phyloP scores from a whole-genome alignment of 2,888 invertebrate species.

The Phanerotoma sp. region DNA sequence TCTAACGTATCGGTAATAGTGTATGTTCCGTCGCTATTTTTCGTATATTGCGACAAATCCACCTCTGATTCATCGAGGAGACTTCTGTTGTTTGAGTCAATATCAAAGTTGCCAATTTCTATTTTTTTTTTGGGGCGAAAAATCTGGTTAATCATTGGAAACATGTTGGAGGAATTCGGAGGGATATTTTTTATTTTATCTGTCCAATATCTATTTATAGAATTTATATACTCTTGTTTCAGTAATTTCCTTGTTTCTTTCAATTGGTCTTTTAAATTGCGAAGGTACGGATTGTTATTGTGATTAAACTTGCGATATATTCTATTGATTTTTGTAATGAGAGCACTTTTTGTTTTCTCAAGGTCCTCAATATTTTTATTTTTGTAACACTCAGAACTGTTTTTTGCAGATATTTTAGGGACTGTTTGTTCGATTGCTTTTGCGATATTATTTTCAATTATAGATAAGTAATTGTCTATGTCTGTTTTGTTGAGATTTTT shows the following conservation, averaged over 20 bases:
- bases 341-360: slow-evolving; percentile 3
- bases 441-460: background rate
- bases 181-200: slow-evolving; percentile 9
- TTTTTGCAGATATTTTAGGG: slow-evolving; percentile 3
- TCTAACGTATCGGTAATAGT: background rate
- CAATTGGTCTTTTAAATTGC: background rate
- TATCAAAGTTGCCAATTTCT: background rate
- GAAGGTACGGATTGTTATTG: background rate
- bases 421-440: background rate
- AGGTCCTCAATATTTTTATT: background rate
- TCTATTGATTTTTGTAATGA: slow-evolving; percentile 7
- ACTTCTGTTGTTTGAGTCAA: background rate
- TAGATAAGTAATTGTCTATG: background rate
- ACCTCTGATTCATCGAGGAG: background rate
- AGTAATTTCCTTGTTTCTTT: background rate
- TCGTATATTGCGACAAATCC: background rate
- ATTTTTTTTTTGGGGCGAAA: slow-evolving; percentile 6
- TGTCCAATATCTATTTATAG: slow-evolving; percentile 9
- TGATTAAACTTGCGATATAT: background rate
- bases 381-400: slow-evolving; percentile 7
- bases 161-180: background rate
- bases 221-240: slow-evolving; percentile 11
- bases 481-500: background rate
- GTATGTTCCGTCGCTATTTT: background rate
- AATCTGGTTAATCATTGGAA: slow-evolving; percentile 7